phyloP scores from a whole-genome alignment of 53 echinoderm and acorn worm genomes.

The Temnopleurus reevesii region DNA sequence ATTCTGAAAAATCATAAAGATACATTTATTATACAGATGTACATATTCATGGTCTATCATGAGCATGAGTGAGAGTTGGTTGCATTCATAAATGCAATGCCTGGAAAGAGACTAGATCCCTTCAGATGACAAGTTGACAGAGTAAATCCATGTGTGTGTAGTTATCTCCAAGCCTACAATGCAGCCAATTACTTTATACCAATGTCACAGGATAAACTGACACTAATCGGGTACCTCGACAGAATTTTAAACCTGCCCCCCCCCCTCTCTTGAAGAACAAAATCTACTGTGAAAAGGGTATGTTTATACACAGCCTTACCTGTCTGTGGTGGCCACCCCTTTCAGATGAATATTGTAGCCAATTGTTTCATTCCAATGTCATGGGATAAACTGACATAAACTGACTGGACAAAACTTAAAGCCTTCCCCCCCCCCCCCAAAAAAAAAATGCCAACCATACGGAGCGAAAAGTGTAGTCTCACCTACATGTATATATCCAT shows the following conservation, averaged over 20 bases:
- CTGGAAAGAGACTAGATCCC: not conserved
- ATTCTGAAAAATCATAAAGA: too few species aligned
- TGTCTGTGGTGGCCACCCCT: too few species aligned
- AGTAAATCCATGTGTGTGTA: constrained; percentile 19
- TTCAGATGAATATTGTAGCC: not conserved
- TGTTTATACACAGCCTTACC: too few species aligned
- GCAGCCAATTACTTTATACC: constrained; percentile 5
- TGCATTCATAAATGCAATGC: not conserved
- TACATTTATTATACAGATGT: too few species aligned
- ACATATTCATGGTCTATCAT: too few species aligned
- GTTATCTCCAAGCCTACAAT: constrained; percentile 22
- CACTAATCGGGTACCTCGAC: not conserved
- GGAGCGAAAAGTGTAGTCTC: too few species aligned
- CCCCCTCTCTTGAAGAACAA: too few species aligned
- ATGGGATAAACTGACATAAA: constrained; percentile 1
- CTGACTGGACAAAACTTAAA: not conserved
- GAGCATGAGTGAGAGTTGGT: too few species aligned
- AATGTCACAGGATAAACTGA: constrained; percentile 8
- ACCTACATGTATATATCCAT: not conserved
- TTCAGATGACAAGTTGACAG: constrained; percentile 2
- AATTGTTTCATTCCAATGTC: constrained; percentile 12
- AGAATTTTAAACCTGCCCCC: too few species aligned
- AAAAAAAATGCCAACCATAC: too few species aligned
- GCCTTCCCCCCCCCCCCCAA: too few species aligned
- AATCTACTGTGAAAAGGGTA: too few species aligned